phyloP scores from a whole-genome alignment of 2,888 invertebrate species.

The Ametastegia equiseti region DNA sequence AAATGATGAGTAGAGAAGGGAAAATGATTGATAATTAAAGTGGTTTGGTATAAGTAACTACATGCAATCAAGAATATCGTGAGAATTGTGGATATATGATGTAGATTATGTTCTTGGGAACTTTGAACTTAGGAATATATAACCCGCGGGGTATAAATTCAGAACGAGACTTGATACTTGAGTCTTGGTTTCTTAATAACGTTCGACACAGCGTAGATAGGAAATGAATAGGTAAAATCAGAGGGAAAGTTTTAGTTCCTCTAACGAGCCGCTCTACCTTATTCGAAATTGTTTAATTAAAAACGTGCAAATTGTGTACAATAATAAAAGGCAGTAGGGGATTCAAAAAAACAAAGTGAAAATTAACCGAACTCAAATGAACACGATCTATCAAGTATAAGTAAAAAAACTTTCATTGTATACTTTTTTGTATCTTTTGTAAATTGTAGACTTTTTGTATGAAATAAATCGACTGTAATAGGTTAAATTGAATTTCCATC shows the following conservation, averaged over 20 bases:
- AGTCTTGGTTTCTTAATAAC: constrained; percentile 26
- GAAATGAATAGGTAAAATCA: constrained; percentile 1
- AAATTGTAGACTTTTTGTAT: neutral
- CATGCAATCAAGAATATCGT: no score
- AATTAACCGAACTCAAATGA: neutral
- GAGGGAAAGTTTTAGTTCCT: constrained; percentile 24
- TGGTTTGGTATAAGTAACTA: neutral
- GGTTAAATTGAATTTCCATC: no score
- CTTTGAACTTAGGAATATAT: neutral
- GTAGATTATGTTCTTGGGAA: neutral
- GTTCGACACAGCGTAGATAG: neutral
- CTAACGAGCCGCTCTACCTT: constrained; percentile 14
- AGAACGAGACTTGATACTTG: neutral
- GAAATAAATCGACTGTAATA: no score
- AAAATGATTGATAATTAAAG: neutral
- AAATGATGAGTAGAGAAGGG: neutral
- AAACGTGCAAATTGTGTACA: constrained; percentile 32
- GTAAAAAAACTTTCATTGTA: neutral
- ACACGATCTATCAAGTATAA: neutral
- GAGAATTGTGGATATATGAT: no score
- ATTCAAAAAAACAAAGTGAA: neutral
- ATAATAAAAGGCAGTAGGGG: constrained; percentile 2
- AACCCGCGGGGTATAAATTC: neutral
- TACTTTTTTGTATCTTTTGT: neutral
- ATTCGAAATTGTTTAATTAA: constrained; percentile 29